A percentile compares a stretch with the other conserved stretches of the same genome.
Conservation (phyloP, 1,140 invertebrate genomes). For the Cephus cinctus region DNA sequence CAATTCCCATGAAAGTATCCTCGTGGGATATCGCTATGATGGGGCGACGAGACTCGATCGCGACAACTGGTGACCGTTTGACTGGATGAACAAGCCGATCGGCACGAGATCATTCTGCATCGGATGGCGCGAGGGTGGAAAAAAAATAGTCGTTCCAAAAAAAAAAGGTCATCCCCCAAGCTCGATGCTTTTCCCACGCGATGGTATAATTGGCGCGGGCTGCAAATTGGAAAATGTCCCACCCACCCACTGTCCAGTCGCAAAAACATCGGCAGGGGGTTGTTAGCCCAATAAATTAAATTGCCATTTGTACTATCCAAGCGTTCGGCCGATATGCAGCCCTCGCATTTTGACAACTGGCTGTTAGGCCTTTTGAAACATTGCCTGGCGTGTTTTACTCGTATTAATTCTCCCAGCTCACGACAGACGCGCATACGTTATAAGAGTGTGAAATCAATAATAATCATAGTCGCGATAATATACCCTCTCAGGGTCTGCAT, state of each 20-base stretch:
- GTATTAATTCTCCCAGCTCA: conserved; percentile 30
- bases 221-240: conserved; percentile 6
- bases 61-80: no score
- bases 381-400: conserved; percentile 30
- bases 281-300: conserved; percentile 24
- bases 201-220: no score
- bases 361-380: conserved; percentile 38
- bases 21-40: no score
- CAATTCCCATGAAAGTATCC: no score
- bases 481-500: no score
- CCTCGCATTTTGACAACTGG: conserved; percentile 44
- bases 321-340: neutral
- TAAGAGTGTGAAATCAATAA: conserved; percentile 31
- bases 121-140: no score
- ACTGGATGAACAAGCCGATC: no score
- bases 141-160: no score
- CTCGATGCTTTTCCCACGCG: no score
- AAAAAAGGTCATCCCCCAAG: no score
- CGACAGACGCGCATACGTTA: conserved; percentile 17
- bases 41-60: no score
- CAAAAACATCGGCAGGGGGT: conserved; percentile 6
- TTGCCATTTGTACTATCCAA: conserved; percentile 11
- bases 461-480: conserved; percentile 22
- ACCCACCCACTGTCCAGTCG: neutral
- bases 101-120: no score